Conservation (phyloP, 2,888 invertebrate species). For the Globia sparganii region DNA sequence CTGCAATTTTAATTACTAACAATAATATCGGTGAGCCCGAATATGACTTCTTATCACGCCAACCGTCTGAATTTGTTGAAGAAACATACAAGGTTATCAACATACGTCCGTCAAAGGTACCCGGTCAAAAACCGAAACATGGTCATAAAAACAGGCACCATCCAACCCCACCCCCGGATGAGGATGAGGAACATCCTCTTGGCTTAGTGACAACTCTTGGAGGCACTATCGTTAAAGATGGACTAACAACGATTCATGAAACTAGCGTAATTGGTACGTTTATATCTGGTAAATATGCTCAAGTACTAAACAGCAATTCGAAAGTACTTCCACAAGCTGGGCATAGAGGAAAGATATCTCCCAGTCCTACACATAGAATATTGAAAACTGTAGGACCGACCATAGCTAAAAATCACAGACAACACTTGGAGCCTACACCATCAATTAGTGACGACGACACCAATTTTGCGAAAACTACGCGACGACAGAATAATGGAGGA, state of each 20-base stretch:
- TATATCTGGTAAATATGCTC: conserved; percentile 96
- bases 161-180: conserved; percentile 86
- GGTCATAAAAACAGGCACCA: conserved; percentile 84
- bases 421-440: conserved; percentile 92
- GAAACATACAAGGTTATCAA: conserved; percentile 96
- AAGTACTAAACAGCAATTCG: conserved; percentile 95
- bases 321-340: conserved; percentile 89
- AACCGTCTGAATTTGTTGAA: conserved; percentile 95
- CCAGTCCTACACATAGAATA: conserved; percentile 92
- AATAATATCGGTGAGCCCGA: conserved; percentile 95
- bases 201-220: conserved; percentile 96
- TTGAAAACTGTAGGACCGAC: conserved; percentile 94
- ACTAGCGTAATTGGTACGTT: conserved; percentile 97
- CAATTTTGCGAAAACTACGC: conserved; percentile 88
- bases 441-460: conserved; percentile 91
- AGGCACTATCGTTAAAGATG: conserved; percentile 95
- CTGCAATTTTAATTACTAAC: conserved; percentile 91
- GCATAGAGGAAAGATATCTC: conserved; percentile 92
- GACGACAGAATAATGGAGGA: conserved; percentile 88
- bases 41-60: conserved; percentile 95
- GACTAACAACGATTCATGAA: conserved; percentile 95
- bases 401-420: conserved; percentile 88
- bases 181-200: conserved; percentile 93
- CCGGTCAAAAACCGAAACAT: conserved; percentile 86
- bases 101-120: conserved; percentile 92